phyloP scores from a whole-genome alignment of 2,888 invertebrate species.

The Tetragnatha montana region DNA sequence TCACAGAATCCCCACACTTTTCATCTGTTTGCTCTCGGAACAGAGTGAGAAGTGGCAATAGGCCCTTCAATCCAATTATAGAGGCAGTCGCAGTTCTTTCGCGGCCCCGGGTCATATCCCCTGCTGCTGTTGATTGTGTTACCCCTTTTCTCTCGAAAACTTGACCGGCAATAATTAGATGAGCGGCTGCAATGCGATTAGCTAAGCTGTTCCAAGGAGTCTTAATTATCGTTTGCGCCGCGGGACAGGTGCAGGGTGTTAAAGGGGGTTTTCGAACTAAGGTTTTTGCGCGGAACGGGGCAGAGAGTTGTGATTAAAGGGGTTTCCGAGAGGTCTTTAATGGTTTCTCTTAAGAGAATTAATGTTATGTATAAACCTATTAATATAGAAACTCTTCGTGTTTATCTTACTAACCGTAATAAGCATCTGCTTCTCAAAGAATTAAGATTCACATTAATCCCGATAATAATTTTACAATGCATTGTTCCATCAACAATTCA shows the following conservation, averaged over 20 bases:
- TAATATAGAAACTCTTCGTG: too few relatives aligned
- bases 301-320: too few relatives aligned
- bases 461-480: too few relatives aligned
- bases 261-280: neutral
- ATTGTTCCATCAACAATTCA: too few relatives aligned
- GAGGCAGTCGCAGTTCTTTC: conserved; percentile 15
- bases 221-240: neutral
- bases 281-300: too few relatives aligned
- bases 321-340: too few relatives aligned
- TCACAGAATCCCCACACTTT: neutral
- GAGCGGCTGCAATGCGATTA: neutral
- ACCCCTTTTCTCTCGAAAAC: neutral
- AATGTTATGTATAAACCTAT: too few relatives aligned
- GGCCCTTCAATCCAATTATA: conserved; percentile 22
- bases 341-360: too few relatives aligned
- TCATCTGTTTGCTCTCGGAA: neutral
- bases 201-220: neutral
- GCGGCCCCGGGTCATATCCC: neutral
- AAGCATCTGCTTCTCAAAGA: too few relatives aligned
- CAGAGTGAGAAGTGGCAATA: conserved; percentile 4
- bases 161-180: neutral
- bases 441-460: too few relatives aligned
- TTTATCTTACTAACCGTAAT: too few relatives aligned
- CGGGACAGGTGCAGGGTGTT: neutral
- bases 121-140: conserved; percentile 6